Conservation (phyloP, 2,888 invertebrate genomes). For the Toxonevra muliebris region DNA sequence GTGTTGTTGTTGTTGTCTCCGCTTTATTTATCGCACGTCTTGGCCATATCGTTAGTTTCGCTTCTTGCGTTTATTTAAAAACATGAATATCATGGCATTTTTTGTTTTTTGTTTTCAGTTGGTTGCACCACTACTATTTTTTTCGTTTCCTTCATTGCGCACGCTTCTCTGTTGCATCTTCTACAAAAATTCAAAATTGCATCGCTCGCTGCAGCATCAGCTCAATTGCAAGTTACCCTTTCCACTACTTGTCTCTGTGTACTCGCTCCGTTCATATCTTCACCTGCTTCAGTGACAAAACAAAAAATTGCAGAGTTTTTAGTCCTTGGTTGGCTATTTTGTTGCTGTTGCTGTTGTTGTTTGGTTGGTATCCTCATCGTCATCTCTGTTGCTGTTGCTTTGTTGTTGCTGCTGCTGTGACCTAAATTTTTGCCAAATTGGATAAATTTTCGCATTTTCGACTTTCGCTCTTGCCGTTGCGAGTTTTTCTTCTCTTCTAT, state of each 20-base stretch:
- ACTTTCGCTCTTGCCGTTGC: slow-evolving; percentile 38
- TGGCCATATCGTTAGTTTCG: slow-evolving; percentile 32
- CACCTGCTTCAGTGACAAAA: no score
- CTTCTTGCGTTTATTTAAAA: slow-evolving; percentile 13
- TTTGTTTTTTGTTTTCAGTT: no score
- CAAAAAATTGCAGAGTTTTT: neutral
- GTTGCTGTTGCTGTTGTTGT: no score
- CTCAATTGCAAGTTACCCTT: no score
- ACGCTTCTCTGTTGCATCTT: no score
- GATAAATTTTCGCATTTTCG: slow-evolving; percentile 61
- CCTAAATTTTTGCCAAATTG: slow-evolving; percentile 61
- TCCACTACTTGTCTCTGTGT: no score
- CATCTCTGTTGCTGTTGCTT: neutral
- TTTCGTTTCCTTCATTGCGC: no score
- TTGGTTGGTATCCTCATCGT: neutral
- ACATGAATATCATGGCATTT: slow-evolving; percentile 2
- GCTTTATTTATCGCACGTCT: slow-evolving; percentile 38
- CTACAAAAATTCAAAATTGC: no score
- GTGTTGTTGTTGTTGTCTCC: no score
- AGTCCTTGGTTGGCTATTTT: neutral
- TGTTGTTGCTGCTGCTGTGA: slow-evolving; percentile 47
- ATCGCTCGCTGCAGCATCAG: no score
- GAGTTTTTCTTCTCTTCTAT: neutral
- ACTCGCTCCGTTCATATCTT: no score
- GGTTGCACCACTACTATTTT: no score